Evolutionary conservation across 2,888 invertebrate species (phyloP), one percentile per base, ranked within the genome.

Genomic region (Neuroscelio doddi): DNA sequence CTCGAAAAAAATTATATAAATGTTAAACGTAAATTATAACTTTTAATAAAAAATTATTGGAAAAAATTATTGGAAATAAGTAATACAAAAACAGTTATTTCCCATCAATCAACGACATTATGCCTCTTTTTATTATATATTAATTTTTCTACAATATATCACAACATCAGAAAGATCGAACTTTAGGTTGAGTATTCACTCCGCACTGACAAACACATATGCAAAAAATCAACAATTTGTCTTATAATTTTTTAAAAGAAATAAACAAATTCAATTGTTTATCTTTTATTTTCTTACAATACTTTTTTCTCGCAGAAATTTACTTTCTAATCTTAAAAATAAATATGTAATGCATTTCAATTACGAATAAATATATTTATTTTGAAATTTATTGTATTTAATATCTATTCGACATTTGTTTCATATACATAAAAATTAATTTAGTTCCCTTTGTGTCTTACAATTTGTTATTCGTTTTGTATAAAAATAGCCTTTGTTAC

Each of bases 401-500:
- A 5, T 21, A 5, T 21, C 21, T 3, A 21, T 21, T 21, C 5
- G 21, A 5, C 3, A 21, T 3, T 2, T 5, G 2, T 21, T 21
- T 21, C 21, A 3, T 21, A 39, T 30, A 61, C 24, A 17, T 63
- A 51, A 56, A 46, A 63, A 51, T 46, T 44, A 38, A 63, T 16
- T 14, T 39, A 26, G 50, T 51, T 3, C 21, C 21, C 5, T 51
- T 56, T 53, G 50, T 59, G 51, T 50, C 38, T 16, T 26, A 44
- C 51, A 34, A 46, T 36, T 50, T 62, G 49, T 44, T 15, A 49
- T 49, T 44, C 12, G 26, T 50, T 62, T 38, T 50, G 62, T 62
- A 62, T 62, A 62, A 62, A 62, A 62, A 62, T 62, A 62, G 62
- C 56, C 39, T 56, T 62, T 62, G 45, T 38, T 55, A 50, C 46